A percentile compares a stretch with the other conserved stretches of the same genome.
Evolutionary conservation across 2,888 invertebrate species (phyloP).

Genomic region (Mechanitis messenoides): DNA sequence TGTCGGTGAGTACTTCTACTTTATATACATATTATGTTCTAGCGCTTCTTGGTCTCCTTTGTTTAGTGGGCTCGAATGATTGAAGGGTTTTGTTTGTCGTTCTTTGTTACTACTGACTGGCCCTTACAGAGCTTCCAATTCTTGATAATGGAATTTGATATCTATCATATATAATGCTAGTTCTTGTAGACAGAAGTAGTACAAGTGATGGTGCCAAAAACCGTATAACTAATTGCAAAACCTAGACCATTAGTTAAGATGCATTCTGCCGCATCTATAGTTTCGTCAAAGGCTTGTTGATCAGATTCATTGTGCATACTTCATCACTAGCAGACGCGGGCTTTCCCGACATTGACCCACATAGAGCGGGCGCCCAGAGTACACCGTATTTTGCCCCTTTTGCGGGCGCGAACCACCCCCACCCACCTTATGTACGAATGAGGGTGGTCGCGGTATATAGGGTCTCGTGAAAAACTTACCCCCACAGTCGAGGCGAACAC

Average conservation of each 20-base stretch:
- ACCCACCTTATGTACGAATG: constrained; percentile 75
- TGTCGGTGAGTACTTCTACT: constrained; percentile 85
- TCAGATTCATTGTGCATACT: constrained; percentile 77
- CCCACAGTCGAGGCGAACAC: constrained; percentile 68
- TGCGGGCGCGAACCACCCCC: constrained; percentile 76
- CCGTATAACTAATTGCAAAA: constrained; percentile 7
- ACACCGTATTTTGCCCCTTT: constrained; percentile 78
- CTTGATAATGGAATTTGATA: too few species aligned
- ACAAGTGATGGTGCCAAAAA: not conserved
- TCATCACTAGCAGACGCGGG: constrained; percentile 77
- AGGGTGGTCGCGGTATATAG: constrained; percentile 76
- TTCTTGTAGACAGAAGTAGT: too few species aligned
- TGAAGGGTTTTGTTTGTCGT: too few species aligned
- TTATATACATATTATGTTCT: not conserved
- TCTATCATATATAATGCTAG: too few species aligned
- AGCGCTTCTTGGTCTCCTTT: not conserved
- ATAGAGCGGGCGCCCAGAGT: constrained; percentile 76
- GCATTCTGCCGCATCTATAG: constrained; percentile 54
- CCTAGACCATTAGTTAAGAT: constrained; percentile 21
- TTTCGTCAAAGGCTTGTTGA: constrained; percentile 72
- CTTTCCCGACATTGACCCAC: constrained; percentile 79
- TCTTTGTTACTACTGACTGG: too few species aligned
- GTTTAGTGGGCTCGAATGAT: too few species aligned
- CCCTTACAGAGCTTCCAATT: too few species aligned
- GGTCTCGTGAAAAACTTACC: constrained; percentile 77